Conservation (phyloP, 2,797 vertebrate species). For the Scolopax rusticola region DNA sequence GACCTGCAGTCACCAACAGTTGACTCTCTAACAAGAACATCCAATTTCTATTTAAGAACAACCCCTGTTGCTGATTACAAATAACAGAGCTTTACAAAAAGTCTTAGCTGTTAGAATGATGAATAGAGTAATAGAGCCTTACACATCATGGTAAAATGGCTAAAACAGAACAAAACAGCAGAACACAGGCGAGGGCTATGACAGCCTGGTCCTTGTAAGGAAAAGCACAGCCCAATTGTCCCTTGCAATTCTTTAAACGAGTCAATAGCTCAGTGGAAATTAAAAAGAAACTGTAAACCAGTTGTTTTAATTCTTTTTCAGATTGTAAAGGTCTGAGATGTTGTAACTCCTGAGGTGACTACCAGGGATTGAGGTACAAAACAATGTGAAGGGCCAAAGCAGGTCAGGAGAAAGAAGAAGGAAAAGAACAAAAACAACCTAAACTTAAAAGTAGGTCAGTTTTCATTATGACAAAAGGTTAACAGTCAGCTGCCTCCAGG, state of each 20-base stretch:
- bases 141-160: not conserved
- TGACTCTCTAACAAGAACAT: not conserved
- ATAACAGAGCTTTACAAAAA: not conserved
- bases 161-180: conserved; percentile 6
- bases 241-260: not conserved
- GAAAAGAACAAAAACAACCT: not conserved
- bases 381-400: not conserved
- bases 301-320: not conserved
- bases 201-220: not conserved
- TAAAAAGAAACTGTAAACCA: not conserved
- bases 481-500: not conserved
- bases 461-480: conserved; percentile 6
- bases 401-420: not conserved
- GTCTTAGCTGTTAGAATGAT: conserved; percentile 23
- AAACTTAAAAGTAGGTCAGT: not conserved
- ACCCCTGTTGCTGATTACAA: not conserved
- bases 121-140: conserved; percentile 31
- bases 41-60: not conserved
- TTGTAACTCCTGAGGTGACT: not conserved
- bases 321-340: not conserved
- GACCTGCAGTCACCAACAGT: not conserved
- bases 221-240: conserved; percentile 4
- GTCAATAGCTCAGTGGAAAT: not conserved
- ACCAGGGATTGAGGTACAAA: not conserved
- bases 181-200: not conserved